Percentiles rank a stretch among this genome's conserved stretches.
Conservation (phyloP, 2,888 invertebrate species). For the Agonopterix alstromeriana region DNA sequence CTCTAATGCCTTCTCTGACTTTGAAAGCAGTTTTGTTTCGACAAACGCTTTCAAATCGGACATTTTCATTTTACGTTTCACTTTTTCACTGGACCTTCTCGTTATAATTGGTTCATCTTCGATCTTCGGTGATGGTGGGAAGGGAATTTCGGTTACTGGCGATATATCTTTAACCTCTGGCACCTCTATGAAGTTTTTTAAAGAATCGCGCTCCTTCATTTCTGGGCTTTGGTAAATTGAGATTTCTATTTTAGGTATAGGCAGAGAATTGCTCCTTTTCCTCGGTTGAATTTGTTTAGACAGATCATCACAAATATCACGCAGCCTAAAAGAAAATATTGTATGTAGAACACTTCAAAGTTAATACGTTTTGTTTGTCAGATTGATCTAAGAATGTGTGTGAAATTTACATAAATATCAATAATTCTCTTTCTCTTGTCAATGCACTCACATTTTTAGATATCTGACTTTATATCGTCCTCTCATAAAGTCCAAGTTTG, state of each 20-base stretch:
- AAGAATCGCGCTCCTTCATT: slow-evolving; percentile 78
- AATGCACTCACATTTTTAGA: too few species aligned
- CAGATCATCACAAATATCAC: slow-evolving; percentile 91
- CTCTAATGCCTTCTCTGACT: slow-evolving; percentile 93
- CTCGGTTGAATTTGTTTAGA: slow-evolving; percentile 87
- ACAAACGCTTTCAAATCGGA: slow-evolving; percentile 94
- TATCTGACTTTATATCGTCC: too few species aligned
- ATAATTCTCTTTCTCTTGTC: too few species aligned
- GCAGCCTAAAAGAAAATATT: slow-evolving; percentile 74
- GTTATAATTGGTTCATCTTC: slow-evolving; percentile 52
- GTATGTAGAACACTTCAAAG: too few species aligned
- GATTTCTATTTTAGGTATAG: slow-evolving; percentile 94
- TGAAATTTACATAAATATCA: too few species aligned
- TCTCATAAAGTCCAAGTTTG: too few species aligned
- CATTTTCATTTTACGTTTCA: slow-evolving; percentile 92
- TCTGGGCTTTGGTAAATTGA: slow-evolving; percentile 89
- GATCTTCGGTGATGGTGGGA: slow-evolving; percentile 39
- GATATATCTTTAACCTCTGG: slow-evolving; percentile 84
- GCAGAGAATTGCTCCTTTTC: slow-evolving; percentile 93
- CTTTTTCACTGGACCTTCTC: slow-evolving; percentile 87
- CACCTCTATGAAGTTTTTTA: slow-evolving; percentile 87
- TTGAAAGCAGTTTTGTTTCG: slow-evolving; percentile 92
- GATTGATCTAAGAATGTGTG: too few species aligned
- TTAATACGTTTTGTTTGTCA: too few species aligned
- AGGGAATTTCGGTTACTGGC: slow-evolving; percentile 75